These are phyloP conservation scores for Rhabdomys dilectus DNA, from an alignment of 2,113 vertebrate genomes.

Conservation along the genomic window DNA sequence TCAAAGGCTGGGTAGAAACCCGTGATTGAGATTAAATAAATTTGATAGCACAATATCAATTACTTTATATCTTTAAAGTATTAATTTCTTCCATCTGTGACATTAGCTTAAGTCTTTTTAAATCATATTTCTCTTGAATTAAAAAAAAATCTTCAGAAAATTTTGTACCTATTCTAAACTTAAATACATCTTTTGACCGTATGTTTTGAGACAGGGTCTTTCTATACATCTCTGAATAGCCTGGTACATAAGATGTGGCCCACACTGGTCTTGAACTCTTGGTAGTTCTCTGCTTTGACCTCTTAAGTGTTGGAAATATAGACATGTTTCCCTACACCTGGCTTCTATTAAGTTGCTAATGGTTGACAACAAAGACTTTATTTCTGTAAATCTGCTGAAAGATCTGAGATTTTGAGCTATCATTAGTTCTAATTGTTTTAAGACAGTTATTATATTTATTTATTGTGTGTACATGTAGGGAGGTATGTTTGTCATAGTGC, in stretches of 20 bases:
- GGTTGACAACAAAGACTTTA: neutral
- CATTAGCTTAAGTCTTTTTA: conserved; percentile 15
- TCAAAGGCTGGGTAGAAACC: too few species aligned
- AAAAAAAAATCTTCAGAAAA: neutral
- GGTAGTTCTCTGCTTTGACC: neutral
- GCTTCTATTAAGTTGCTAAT: neutral
- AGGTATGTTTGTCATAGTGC: neutral
- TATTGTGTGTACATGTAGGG: neutral
- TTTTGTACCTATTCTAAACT: conserved; percentile 6
- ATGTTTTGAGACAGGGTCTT: neutral
- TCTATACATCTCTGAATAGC: neutral
- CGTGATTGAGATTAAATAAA: too few species aligned
- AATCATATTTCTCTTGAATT: neutral
- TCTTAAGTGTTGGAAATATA: neutral
- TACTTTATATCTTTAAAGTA: conserved; percentile 23
- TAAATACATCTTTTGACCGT: neutral
- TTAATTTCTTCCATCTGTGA: neutral
- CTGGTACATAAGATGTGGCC: neutral
- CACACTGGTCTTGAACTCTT: neutral
- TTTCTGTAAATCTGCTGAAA: conserved; percentile 17
- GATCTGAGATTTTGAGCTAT: neutral
- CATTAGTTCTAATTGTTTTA: neutral
- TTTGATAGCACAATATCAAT: neutral
- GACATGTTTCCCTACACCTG: neutral
- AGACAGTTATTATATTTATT: neutral